Percentiles rank a stretch among this genome's conserved stretches.
Evolutionary conservation across 2,888 invertebrate species (phyloP).

Genomic region (Mesopsocus fuscifrons): DNA sequence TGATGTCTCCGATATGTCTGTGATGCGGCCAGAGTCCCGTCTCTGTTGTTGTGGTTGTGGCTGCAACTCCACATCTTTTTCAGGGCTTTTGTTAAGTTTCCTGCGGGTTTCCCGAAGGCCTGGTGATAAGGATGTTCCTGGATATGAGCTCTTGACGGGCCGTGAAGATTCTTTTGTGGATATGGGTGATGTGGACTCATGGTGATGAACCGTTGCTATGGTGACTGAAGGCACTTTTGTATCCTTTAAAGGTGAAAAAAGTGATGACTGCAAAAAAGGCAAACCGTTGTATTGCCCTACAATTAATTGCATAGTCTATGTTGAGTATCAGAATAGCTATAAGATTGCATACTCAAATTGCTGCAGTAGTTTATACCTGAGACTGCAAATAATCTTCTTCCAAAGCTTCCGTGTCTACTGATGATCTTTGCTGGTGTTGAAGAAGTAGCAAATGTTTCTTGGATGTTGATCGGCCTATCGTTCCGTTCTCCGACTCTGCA

Average conservation of each 20-base stretch:
- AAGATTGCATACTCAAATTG: too few species aligned
- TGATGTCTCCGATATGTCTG: conserved; percentile 73
- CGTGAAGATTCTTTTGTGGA: neutral
- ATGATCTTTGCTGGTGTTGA: conserved; percentile 71
- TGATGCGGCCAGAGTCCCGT: conserved; percentile 18
- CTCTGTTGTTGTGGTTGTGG: too few species aligned
- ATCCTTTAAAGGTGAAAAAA: conserved; percentile 5
- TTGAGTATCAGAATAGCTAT: too few species aligned
- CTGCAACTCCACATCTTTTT: neutral
- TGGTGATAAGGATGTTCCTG: neutral
- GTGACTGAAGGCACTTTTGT: conserved; percentile 8
- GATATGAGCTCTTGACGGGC: too few species aligned
- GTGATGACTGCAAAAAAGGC: neutral
- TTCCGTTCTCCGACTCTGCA: conserved; percentile 19
- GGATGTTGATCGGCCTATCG: conserved; percentile 35
- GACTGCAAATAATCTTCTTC: conserved; percentile 17
- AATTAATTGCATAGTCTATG: too few species aligned
- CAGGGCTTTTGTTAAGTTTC: conserved; percentile 6
- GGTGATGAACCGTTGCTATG: conserved; percentile 5
- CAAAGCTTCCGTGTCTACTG: conserved; percentile 65
- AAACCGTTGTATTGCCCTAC: too few species aligned
- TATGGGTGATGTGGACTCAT: conserved; percentile 2
- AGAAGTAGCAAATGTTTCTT: conserved; percentile 55
- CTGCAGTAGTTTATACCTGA: conserved; percentile 9
- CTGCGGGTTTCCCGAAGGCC: neutral